Percentiles rank a stretch among this genome's conserved stretches.
Evolutionary conservation across 1,140 invertebrate species (phyloP).

Genomic region (Daktulosphaira vitifoliae): DNA sequence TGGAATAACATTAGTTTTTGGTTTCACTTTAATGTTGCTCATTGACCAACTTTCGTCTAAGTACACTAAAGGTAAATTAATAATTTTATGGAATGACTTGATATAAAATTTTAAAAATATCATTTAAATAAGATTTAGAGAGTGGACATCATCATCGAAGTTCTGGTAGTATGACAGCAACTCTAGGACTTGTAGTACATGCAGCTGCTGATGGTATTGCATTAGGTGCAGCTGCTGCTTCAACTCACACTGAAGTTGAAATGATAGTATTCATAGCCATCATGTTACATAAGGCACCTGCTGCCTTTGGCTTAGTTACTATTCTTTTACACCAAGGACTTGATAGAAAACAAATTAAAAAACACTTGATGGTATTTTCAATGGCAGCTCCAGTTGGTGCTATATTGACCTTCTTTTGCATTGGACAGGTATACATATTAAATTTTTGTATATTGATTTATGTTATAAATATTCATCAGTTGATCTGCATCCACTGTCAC

Average conservation of each 20-base stretch:
- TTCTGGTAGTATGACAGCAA: slow-evolving; percentile 78
- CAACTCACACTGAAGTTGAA: slow-evolving; percentile 90
- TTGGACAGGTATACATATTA: slow-evolving; percentile 63
- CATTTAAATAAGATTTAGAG: slow-evolving; percentile 47
- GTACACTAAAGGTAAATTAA: slow-evolving; percentile 39
- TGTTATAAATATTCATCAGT: too few relatives aligned
- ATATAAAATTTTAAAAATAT: too few relatives aligned
- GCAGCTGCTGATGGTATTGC: slow-evolving; percentile 96
- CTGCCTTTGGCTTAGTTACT: slow-evolving; percentile 94
- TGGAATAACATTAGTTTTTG: slow-evolving; percentile 65
- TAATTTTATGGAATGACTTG: too few relatives aligned
- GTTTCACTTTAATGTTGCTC: slow-evolving; percentile 96
- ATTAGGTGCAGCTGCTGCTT: slow-evolving; percentile 89
- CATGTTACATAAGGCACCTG: slow-evolving; percentile 98
- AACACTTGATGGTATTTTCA: slow-evolving; percentile 90
- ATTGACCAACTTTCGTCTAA: slow-evolving; percentile 68
- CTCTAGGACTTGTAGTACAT: slow-evolving; percentile 92
- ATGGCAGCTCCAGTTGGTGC: slow-evolving; percentile 83
- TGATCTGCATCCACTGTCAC: too few relatives aligned
- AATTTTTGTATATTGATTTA: too few relatives aligned
- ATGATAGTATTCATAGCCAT: slow-evolving; percentile 97
- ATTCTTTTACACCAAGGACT: slow-evolving; percentile 92
- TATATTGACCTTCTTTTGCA: slow-evolving; percentile 85
- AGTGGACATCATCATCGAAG: slow-evolving; percentile 51
- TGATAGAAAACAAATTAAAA: slow-evolving; percentile 75